These are phyloP conservation scores for Potorous gilbertii DNA, from an alignment of 2,797 vertebrate genomes.

Conservation along the genomic window DNA sequence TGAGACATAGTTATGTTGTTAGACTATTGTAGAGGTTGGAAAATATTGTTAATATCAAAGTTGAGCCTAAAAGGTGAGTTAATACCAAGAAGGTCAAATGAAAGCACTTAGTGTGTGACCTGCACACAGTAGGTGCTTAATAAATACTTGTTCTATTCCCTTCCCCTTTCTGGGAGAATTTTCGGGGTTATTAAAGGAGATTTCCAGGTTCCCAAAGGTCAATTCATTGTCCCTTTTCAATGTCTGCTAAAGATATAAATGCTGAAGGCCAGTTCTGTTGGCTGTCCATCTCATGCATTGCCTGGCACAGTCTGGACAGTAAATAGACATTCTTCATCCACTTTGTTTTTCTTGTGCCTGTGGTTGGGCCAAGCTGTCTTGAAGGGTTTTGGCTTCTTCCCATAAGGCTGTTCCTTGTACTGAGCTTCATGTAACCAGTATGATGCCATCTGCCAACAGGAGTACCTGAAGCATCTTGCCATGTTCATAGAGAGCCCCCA, in stretches of 20 bases:
- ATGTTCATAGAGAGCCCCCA: neutral
- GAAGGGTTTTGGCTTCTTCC: neutral
- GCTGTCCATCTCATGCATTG: neutral
- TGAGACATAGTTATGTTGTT: too few species aligned
- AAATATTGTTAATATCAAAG: too few species aligned
- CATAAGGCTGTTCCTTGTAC: neutral
- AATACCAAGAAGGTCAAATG: too few species aligned
- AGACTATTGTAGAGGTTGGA: too few species aligned
- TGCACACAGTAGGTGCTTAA: neutral
- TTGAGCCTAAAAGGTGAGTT: too few species aligned
- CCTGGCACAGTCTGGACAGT: neutral
- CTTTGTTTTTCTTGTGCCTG: neutral
- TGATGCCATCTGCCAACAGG: neutral
- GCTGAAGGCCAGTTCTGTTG: too few species aligned
- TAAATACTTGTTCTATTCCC: neutral
- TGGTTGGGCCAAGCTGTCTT: neutral
- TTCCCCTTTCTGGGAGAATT: neutral
- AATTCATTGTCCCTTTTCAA: neutral
- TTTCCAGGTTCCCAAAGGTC: neutral
- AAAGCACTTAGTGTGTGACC: neutral
- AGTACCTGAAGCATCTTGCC: too few species aligned
- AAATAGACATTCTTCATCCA: neutral
- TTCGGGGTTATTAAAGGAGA: neutral
- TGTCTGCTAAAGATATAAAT: neutral
- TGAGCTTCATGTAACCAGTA: neutral